Conservation (phyloP, 2,888 invertebrate species). For the Leptinotarsa peninsularis region DNA sequence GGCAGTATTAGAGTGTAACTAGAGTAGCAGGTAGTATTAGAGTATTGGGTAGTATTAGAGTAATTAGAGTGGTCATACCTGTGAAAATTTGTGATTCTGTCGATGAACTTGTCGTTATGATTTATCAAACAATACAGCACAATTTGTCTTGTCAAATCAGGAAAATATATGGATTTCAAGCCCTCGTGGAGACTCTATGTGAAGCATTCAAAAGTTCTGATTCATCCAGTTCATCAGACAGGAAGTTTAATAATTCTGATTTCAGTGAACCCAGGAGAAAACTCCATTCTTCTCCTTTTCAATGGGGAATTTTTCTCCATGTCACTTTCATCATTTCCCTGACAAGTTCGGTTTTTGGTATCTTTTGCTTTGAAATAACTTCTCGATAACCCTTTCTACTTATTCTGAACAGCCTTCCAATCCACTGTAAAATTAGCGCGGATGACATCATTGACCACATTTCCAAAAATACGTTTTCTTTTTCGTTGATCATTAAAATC, state of each 20-base stretch:
- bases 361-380: slow-evolving; percentile 32
- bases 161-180: neutral
- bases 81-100: neutral
- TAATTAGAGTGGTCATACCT: neutral
- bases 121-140: neutral
- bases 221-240: neutral
- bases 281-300: neutral
- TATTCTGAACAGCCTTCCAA: slow-evolving; percentile 25
- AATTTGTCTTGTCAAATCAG: neutral
- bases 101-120: neutral
- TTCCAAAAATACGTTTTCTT: neutral
- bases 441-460: slow-evolving; percentile 13
- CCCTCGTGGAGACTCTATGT: neutral
- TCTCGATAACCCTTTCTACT: slow-evolving; percentile 30
- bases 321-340: neutral
- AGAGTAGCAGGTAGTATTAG: neutral
- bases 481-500: slow-evolving; percentile 11
- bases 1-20: neutral
- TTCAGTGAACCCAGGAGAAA: neutral
- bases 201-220: neutral
- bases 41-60: neutral
- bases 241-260: neutral
- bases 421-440: neutral
- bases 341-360: slow-evolving; percentile 28
- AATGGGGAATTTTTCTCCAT: neutral